Percentiles rank a stretch among this genome's conserved stretches.
phyloP scores from a whole-genome alignment of 1,140 invertebrate genomes.

The Drosophila asahinai region DNA sequence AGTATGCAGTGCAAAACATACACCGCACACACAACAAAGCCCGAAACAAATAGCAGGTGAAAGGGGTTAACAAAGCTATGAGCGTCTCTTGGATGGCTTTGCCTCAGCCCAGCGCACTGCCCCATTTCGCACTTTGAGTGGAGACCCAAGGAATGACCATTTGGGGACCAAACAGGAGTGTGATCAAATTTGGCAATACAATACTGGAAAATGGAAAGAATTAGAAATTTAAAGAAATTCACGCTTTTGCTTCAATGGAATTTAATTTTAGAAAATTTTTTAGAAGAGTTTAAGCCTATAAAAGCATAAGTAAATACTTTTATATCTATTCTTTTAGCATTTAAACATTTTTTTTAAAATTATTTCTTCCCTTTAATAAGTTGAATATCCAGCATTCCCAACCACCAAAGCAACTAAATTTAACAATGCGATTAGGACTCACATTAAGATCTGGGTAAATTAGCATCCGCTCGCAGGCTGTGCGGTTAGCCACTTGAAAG shows the following conservation, averaged over 20 bases:
- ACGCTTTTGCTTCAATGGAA: neutral
- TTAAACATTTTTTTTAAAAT: too few species aligned
- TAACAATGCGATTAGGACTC: conserved; percentile 4
- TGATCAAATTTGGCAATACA: conserved; percentile 30
- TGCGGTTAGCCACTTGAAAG: conserved; percentile 7
- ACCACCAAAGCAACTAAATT: neutral
- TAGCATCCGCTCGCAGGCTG: conserved; percentile 3
- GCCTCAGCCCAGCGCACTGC: neutral
- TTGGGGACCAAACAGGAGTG: conserved; percentile 21
- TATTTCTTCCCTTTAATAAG: neutral
- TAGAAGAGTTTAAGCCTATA: too few species aligned
- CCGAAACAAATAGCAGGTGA: conserved; percentile 22
- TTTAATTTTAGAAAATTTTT: neutral
- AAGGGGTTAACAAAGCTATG: conserved; percentile 27
- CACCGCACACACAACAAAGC: neutral
- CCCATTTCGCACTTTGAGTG: conserved; percentile 24
- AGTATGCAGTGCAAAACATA: conserved; percentile 40
- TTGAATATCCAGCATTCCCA: too few species aligned
- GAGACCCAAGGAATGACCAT: conserved; percentile 46
- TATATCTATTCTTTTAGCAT: too few species aligned
- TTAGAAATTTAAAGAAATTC: neutral
- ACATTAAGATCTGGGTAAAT: conserved; percentile 17
- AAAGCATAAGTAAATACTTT: too few species aligned
- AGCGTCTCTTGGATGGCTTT: conserved; percentile 33
- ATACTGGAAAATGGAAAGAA: conserved; percentile 1